Evolutionary conservation across 2,888 invertebrate genomes (phyloP), one percentile per base, ranked within the genome.

Genomic region (Agapostemon virescens): DNA sequence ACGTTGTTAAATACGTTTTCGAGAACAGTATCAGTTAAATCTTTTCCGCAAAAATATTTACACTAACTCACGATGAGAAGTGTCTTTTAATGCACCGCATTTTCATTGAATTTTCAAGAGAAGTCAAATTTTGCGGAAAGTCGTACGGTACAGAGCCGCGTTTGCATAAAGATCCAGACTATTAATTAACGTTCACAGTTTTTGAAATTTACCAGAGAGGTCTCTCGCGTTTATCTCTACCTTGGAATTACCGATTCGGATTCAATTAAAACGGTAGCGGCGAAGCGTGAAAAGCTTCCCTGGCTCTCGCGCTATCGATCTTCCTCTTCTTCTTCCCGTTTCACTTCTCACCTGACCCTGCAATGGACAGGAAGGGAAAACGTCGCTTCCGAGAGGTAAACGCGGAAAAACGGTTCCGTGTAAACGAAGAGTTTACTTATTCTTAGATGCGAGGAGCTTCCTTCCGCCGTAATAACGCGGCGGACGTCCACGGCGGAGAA

Each of bases 381-480:
- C 66, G 42, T 2, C 20, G 38, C 26, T 26, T 26, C 58, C 63
- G 49, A 64, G 17, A 63, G 33, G 30, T 66, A 87, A 87, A 86
- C 79, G 82, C 84, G 84, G 83, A 80, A 84, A 85, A 84, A 64
- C 40, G 61, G 2, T 79, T 38, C 68, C 63, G 68, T 61, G 72
- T 77, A 77, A 82, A 82, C 75, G 69, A 49, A 80, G 36, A 69
- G 73, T 77, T 80, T 77, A 70, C 70, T 76, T 71, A 45, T 79
- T 74, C 74, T 52, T 15, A 49, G 69, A 38, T 36, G n/a, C 33
- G 42, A 68, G 74, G 23, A 23, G 33, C 58, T 38, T 30, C n/a
- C 30, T 30, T 20, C 17, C 30, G 30, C 30, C 63, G 77, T 36
- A 75, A 77, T 63, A 68, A 63, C 67, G 58, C 23, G 11, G n/a